phyloP scores from a whole-genome alignment of 2,888 invertebrate species.

The Hyposoter didymator region DNA sequence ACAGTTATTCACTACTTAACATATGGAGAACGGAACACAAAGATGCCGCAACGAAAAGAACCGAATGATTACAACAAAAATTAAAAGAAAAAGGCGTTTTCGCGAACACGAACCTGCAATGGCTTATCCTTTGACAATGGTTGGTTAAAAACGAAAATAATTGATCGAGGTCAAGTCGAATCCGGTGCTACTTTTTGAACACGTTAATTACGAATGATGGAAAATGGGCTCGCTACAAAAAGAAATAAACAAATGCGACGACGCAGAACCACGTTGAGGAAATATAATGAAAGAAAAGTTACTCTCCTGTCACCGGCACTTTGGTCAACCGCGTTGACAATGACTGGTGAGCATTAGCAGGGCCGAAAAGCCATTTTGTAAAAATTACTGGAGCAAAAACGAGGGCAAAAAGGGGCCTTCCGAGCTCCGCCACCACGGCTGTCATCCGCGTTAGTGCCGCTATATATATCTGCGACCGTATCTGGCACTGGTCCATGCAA shows the following conservation, averaged over 20 bases:
- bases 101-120: neutral
- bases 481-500: conserved; percentile 51
- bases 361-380: conserved; percentile 74
- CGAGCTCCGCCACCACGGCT: conserved; percentile 56
- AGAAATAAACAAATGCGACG: neutral
- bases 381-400: conserved; percentile 76
- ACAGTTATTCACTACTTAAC: conserved; percentile 37
- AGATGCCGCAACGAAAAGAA: conserved; percentile 8
- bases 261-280: neutral
- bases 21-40: neutral
- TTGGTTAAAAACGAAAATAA: neutral
- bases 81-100: neutral
- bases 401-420: conserved; percentile 66
- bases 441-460: conserved; percentile 25
- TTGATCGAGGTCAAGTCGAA: neutral
- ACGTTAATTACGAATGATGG: neutral
- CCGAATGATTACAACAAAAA: neutral
- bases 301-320: conserved; percentile 30
- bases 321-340: conserved; percentile 52
- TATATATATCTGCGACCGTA: conserved; percentile 56
- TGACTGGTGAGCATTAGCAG: conserved; percentile 67
- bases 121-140: neutral
- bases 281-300: conserved; percentile 28
- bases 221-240: neutral
- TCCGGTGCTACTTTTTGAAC: neutral